Evolutionary conservation across 2,113 vertebrate species (phyloP), one percentile per base, ranked within the genome.

Genomic region (Pygoscelis adeliae): DNA sequence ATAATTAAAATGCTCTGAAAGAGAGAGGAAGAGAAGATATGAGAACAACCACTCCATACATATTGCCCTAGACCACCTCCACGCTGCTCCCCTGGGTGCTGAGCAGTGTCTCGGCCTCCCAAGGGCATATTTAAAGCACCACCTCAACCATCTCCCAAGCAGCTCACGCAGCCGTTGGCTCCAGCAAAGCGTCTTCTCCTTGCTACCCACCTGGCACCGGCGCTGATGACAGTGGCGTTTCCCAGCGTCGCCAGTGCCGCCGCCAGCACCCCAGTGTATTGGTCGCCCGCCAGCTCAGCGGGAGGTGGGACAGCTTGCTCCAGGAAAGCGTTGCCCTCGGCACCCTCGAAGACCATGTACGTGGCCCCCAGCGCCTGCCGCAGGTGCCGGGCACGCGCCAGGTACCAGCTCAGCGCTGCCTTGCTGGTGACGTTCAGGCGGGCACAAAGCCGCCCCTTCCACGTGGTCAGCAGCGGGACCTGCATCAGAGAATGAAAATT

Each of bases 371-470:
- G 93, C 1, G 53, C 98, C 84, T 98, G 97, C 96, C 66, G 97
- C 74, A 99, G 93, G 53, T 56, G 95, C 34, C 38, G 98, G 90
- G 98, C 98, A 18, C 97, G 98, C 9, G 98, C 98, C 98, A 99
- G 95, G 96, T 98, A 99, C 99, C 99, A 99, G 95, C 87, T 91
- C 56, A 98, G 97, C 0, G 98, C 99, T 27, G 69, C 97, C n/a
- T 98, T 96, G 36, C 98, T 99, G 90, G 98, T 99, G 95, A 99
- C 96, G 34, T 99, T 99, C 71, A 99, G 98, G 96, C 98, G 99
- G 59, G 99, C 98, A 0, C 99, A 98, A 83, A 99, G 99, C 88
- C 80, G 98, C 38, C 98, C 99, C 94, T 96, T 98, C 99, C 99
- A 99, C 52, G 96, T 98, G 83, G 97, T 98, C 97, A 99, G 97